Conservation (phyloP, 92 coral and sea anemone genomes). For the Plumapathes pennacea region DNA sequence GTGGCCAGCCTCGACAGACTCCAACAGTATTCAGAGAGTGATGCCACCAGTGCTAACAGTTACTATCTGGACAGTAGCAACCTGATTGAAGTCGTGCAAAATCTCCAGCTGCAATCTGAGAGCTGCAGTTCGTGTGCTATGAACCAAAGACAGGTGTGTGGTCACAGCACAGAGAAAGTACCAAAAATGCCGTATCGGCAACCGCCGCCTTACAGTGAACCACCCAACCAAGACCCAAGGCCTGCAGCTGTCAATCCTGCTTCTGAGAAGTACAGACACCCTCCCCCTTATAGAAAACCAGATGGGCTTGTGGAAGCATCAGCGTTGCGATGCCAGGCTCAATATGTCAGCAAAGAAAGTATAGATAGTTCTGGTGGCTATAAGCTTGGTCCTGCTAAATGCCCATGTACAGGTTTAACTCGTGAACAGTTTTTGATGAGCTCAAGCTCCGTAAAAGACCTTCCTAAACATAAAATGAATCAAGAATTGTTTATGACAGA, state of each 20-base stretch:
- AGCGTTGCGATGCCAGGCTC: no score
- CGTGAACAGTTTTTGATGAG: no score
- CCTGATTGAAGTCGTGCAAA: slow-evolving; percentile 20
- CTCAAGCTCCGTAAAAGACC: no score
- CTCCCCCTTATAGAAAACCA: slow-evolving; percentile 94
- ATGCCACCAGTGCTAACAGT: slow-evolving; percentile 8
- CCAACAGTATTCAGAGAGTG: slow-evolving; percentile 7
- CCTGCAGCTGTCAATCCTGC: slow-evolving; percentile 40
- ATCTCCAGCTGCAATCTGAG: slow-evolving; percentile 29
- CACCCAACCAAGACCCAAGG: slow-evolving; percentile 23
- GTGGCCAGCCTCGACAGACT: slow-evolving; percentile 8
- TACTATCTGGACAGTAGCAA: slow-evolving; percentile 2
- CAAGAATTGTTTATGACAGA: no score
- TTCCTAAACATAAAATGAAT: no score
- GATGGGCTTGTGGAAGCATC: no score
- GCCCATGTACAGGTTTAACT: no score
- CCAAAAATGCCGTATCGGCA: slow-evolving; percentile 60
- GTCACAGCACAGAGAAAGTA: slow-evolving; percentile 10
- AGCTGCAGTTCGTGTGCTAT: slow-evolving; percentile 28
- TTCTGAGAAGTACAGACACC: slow-evolving; percentile 77
- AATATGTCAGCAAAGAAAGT: no score
- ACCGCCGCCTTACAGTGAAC: slow-evolving; percentile 72
- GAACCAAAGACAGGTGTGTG: slow-evolving; percentile 1
- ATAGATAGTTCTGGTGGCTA: no score
- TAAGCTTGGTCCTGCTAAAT: no score